Conservation (phyloP, 2,888 invertebrate species). For the Prionchulus punctatus region DNA sequence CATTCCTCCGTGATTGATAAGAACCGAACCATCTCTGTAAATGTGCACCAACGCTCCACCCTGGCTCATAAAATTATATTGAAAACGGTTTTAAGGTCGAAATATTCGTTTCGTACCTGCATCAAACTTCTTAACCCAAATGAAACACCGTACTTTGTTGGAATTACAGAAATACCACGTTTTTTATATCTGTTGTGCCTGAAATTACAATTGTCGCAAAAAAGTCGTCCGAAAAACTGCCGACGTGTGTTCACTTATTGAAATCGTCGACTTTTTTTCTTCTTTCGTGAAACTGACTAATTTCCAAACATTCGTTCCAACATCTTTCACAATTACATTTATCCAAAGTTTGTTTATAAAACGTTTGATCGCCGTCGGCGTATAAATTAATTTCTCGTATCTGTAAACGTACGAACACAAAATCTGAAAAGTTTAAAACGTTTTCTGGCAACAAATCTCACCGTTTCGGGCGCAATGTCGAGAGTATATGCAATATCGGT, state of each 20-base stretch:
- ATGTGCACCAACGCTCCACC: slow-evolving; percentile 68
- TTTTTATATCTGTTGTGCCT: slow-evolving; percentile 21
- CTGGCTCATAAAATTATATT: too few relatives aligned
- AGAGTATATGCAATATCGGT: slow-evolving; percentile 56
- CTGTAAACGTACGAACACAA: slow-evolving; percentile 29
- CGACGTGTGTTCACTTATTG: slow-evolving; percentile 25
- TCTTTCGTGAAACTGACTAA: slow-evolving; percentile 25
- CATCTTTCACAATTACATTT: slow-evolving; percentile 45
- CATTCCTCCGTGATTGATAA: slow-evolving; percentile 66
- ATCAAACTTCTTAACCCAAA: slow-evolving; percentile 29
- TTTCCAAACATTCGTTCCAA: slow-evolving; percentile 32
- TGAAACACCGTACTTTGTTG: slow-evolving; percentile 30
- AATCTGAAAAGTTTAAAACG: too few relatives aligned
- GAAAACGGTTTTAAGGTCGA: slow-evolving; percentile 4
- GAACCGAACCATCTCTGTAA: slow-evolving; percentile 60
- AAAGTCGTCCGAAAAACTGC: not conserved
- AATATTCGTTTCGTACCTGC: slow-evolving; percentile 18
- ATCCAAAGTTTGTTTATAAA: slow-evolving; percentile 55
- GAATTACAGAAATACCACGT: slow-evolving; percentile 24
- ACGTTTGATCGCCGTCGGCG: slow-evolving; percentile 56
- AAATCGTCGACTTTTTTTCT: slow-evolving; percentile 25
- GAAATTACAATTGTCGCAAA: slow-evolving; percentile 8
- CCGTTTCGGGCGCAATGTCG: slow-evolving; percentile 47
- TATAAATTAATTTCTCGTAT: slow-evolving; percentile 56
- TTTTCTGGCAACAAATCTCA: too few relatives aligned